Base-by-base conservation (phyloP, 2,888 invertebrate genomes). In the Chalcis sispes region DNA sequence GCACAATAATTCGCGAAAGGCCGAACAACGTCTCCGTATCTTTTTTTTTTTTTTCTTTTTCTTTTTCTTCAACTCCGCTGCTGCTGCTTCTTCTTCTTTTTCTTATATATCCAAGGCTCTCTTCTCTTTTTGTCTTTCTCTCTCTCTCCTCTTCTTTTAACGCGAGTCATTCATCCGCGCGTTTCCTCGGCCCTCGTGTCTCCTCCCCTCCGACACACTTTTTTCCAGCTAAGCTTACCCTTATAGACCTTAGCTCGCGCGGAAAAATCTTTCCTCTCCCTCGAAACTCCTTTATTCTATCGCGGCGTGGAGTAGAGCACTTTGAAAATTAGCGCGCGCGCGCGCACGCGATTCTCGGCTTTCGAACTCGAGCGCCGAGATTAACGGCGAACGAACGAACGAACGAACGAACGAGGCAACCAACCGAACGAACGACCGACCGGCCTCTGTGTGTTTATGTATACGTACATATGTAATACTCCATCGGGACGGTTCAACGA, bases 311-410 rank as follows among this genome's bases (percentile, higher is more conserved):
- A 8, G 8, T 3, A 32, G 46, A 67, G 75, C 83, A 84, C 85
- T 84, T 83, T 82, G 83, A 79, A 85, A 86, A 86, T 86, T 85
- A 85, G 82, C 81, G 81, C 65, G 77, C 72, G 75, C n/a, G 15
- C 15, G n/a, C 27, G 27, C n/a, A 32, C 46, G 59, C 13, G 50
- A 66, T 52, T 66, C 58, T 48, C 58, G 48, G 59, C 18, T 3
- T 13, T 7, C 15, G 42, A n/a, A n/a, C n/a, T n/a, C n/a, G n/a
- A n/a, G n/a, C n/a, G n/a, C n/a, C n/a, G n/a, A n/a, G n/a, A n/a
- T n/a, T n/a, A n/a, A n/a, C n/a, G n/a, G n/a, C n/a, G n/a, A n/a
- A n/a, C n/a, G n/a, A n/a, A n/a, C n/a, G n/a, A n/a, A n/a, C n/a
- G n/a, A n/a, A n/a, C n/a, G n/a, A n/a, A n/a, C n/a, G n/a, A n/a